phyloP scores from a whole-genome alignment of 2,797 vertebrate genomes.

The Helicolenus hilgendorfi region DNA sequence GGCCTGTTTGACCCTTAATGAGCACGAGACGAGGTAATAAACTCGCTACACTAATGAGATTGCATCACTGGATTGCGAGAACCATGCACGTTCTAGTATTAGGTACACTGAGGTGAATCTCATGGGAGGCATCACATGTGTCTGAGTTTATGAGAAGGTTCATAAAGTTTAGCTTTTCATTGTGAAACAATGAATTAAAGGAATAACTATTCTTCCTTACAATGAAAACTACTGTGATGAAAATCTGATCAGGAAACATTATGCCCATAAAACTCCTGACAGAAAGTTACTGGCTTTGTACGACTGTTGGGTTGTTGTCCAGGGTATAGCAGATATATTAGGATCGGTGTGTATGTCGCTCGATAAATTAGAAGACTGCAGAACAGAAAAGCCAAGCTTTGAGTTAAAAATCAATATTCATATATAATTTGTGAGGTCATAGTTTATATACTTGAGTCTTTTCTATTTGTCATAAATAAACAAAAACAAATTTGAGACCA shows the following conservation, averaged over 20 bases:
- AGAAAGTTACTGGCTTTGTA: neutral
- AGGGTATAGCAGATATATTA: neutral
- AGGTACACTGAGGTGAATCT: neutral
- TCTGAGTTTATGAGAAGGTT: neutral
- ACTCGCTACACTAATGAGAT: constrained; percentile 1
- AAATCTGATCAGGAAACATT: neutral
- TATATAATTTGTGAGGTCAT: neutral
- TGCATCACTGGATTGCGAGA: neutral
- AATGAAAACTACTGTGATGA: neutral
- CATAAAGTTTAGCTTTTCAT: neutral
- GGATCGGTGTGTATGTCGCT: neutral
- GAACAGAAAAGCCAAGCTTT: neutral
- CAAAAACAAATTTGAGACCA: neutral
- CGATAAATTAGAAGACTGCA: neutral
- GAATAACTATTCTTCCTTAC: neutral
- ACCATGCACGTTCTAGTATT: neutral
- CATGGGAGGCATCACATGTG: neutral
- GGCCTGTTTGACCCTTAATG: constrained; percentile 16
- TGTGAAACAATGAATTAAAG: neutral
- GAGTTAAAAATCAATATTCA: neutral
- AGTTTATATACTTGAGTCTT: neutral
- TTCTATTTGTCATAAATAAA: neutral
- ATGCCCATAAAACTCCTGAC: neutral
- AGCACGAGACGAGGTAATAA: constrained; percentile 21
- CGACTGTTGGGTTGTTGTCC: neutral